Percentiles rank a stretch among this genome's conserved stretches.
Conservation (phyloP, 1,140 invertebrate species). For the Drosophila obscura region DNA sequence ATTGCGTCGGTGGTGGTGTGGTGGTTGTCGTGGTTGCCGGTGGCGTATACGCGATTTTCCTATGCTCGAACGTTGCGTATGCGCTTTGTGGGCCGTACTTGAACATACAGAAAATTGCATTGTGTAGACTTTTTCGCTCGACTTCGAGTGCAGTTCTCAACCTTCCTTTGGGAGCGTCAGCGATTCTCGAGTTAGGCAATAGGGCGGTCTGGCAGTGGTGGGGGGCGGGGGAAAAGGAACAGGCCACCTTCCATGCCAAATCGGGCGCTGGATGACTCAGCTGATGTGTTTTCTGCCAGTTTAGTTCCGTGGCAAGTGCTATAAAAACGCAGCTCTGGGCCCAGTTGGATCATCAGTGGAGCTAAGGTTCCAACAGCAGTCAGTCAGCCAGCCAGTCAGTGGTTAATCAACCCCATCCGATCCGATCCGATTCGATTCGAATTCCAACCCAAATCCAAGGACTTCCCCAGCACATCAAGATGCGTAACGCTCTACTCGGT, state of each 20-base stretch:
- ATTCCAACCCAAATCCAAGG: not conserved
- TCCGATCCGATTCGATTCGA: not conserved
- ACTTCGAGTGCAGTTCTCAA: conserved; percentile 53
- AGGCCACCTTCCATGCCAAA: conserved; percentile 14
- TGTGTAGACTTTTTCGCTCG: conserved; percentile 7
- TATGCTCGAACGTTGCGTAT: conserved; percentile 58
- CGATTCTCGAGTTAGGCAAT: not conserved
- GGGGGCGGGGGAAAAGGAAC: conserved; percentile 6
- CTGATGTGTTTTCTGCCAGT: conserved; percentile 20
- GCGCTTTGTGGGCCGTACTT: conserved; percentile 58
- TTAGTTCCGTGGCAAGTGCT: conserved; percentile 37
- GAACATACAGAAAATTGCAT: conserved; percentile 27
- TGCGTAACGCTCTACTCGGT: conserved; percentile 62
- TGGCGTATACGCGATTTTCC: conserved; percentile 70
- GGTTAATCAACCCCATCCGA: conserved; percentile 1
- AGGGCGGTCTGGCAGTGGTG: too few species aligned
- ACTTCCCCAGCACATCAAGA: conserved; percentile 19
- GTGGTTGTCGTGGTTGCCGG: conserved; percentile 5
- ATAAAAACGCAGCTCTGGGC: conserved; percentile 57
- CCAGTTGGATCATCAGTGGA: conserved; percentile 59
- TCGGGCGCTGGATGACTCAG: conserved; percentile 59
- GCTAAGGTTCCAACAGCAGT: conserved; percentile 53
- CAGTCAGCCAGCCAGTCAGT: conserved; percentile 27
- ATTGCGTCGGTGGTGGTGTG: too few species aligned
- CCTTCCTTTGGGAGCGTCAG: conserved; percentile 67